A percentile compares a stretch with the other conserved stretches of the same genome.
Evolutionary conservation across 2,888 invertebrate species (phyloP).

Genomic region (Synanthedon vespiformis): DNA sequence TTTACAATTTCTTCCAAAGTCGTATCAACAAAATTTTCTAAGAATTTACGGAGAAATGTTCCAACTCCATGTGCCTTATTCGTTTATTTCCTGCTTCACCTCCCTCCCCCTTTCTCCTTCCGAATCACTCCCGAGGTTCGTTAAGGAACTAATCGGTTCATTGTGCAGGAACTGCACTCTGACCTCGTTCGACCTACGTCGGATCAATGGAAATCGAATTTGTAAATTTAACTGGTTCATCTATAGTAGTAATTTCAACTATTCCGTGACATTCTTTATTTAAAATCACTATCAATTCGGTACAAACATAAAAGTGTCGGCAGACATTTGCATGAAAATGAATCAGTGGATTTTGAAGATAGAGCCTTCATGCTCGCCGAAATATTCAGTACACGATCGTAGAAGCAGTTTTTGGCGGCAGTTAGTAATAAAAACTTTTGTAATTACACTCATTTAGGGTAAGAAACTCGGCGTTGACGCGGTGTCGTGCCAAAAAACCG

Average conservation of each 20-base stretch:
- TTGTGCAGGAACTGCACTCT: conserved; percentile 37
- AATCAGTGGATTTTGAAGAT: neutral
- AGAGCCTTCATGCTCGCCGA: conserved; percentile 1
- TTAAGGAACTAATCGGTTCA: conserved; percentile 46
- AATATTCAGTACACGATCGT: conserved; percentile 28
- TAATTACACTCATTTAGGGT: conserved; percentile 65
- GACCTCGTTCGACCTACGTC: conserved; percentile 26
- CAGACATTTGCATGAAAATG: neutral
- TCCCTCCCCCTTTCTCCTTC: conserved; percentile 1
- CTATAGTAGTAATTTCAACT: neutral
- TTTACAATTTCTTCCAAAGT: too few relatives aligned
- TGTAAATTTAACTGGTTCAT: conserved; percentile 11
- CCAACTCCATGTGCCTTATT: too few relatives aligned
- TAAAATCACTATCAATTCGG: too few relatives aligned
- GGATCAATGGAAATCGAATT: conserved; percentile 27
- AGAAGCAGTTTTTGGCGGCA: conserved; percentile 57
- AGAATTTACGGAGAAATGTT: too few relatives aligned
- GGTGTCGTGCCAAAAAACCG: conserved; percentile 61
- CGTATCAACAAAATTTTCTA: too few relatives aligned
- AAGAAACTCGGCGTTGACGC: conserved; percentile 55
- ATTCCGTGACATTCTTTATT: too few relatives aligned
- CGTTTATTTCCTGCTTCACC: too few relatives aligned
- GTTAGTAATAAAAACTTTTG: conserved; percentile 66
- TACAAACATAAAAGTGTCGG: too few relatives aligned
- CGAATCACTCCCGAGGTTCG: conserved; percentile 26